Evolutionary conservation across 2,113 vertebrate species (phyloP).

Genomic region (Microtus ochrogaster): DNA sequence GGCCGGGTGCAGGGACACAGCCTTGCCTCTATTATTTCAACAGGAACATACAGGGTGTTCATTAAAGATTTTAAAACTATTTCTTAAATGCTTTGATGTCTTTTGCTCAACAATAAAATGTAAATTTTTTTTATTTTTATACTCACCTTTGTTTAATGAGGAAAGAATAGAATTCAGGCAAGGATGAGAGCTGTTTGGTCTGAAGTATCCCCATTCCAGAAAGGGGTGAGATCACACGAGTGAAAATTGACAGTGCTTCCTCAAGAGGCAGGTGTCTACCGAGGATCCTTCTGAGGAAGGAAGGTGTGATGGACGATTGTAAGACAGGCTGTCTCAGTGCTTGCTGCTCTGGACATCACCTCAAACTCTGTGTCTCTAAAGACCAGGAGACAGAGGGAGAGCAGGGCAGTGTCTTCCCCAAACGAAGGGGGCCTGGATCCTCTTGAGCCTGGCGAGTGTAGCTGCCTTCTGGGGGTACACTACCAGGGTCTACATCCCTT

Average conservation of each 20-base stretch:
- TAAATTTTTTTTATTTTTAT: neutral
- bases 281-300: neutral
- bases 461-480: neutral
- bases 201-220: neutral
- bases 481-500: no score
- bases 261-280: no score
- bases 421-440: neutral
- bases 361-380: neutral
- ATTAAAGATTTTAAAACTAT: no score
- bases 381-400: neutral
- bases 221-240: neutral
- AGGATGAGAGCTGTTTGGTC: neutral
- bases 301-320: neutral
- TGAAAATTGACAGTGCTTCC: neutral
- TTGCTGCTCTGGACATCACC: neutral
- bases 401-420: neutral
- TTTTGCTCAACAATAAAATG: neutral
- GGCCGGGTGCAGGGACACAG: no score
- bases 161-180: neutral
- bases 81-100: neutral
- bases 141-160: neutral
- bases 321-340: neutral
- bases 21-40: no score
- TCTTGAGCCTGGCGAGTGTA: neutral
- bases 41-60: no score